Base-by-base conservation (phyloP, 2,113 vertebrate genomes). In the Strix uralensis region DNA sequence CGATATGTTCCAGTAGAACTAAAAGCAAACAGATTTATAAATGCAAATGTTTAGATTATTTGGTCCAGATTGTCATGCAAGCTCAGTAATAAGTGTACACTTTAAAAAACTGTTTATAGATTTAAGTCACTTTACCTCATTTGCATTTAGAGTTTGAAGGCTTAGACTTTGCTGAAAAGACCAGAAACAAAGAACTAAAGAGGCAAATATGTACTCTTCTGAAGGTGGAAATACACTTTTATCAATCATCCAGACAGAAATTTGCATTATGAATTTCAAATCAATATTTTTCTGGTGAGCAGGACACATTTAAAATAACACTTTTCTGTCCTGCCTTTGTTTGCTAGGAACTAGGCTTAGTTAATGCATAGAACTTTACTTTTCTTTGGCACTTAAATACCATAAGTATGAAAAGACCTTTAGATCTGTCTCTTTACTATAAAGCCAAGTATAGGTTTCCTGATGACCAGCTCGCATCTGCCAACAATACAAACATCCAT, bases 1-100 rank as follows among this genome's bases (percentile, higher is more conserved):
- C 19, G 26, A n/a, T 70, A 77, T 29, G 8, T 92, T 94, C 81
- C 71, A 83, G 27, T 34, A 72, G n/a, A 86, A 58, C 20, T 59
- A 78, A 95, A 86, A 78, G 20, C 49, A 96, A 93, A 84, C 69
- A 81, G 46, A 71, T 90, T 88, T 63, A 75, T 70, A 83, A 88
- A 63, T 49, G 42, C n/a, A 81, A 71, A 83, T 38, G 13, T 54
- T 92, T 78, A 91, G 27, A 66, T 77, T 47, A 77, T 21, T 88
- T 55, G 22, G n/a, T 70, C 42, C n/a, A 81, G 72, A 67, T 11
- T 83, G 58, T 77, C 73, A 66, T 7, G 62, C 40, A 91, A 92
- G 25, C 23, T 81, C 26, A 38, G 49, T 49, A 78, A 7, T 69
- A 69, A 27, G 8, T 12, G 8, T 23, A 44, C 16, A 55, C 9